These are phyloP conservation scores for Oreochromis mossambicus DNA, from an alignment of 2,797 vertebrate genomes.

Conservation along the genomic window DNA sequence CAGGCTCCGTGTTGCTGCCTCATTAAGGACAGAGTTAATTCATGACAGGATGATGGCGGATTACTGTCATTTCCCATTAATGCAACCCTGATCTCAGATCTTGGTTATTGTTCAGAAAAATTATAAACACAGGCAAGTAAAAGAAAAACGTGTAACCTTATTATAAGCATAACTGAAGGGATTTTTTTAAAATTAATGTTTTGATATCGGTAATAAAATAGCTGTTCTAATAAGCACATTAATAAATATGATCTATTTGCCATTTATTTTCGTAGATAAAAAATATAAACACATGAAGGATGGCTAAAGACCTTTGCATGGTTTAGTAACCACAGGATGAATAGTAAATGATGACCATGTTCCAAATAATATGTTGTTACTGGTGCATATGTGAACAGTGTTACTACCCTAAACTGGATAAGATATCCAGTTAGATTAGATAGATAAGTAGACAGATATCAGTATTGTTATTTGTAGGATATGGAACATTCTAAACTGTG, in stretches of 20 bases:
- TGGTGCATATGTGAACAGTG: neutral
- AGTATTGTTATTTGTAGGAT: neutral
- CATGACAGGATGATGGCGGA: constrained; percentile 15
- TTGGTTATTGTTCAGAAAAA: constrained; percentile 8
- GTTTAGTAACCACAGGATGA: neutral
- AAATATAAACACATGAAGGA: neutral
- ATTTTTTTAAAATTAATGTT: fast-evolving
- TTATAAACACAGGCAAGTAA: constrained; percentile 13
- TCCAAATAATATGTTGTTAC: neutral
- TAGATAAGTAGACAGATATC: neutral
- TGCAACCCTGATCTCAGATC: constrained; percentile 28
- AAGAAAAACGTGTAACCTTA: neutral
- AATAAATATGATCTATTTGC: neutral
- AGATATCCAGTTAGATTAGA: neutral
- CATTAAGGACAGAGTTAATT: constrained; percentile 40
- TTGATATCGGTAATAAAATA: neutral
- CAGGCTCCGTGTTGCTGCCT: constrained; percentile 26
- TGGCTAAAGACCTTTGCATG: neutral
- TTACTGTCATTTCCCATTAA: constrained; percentile 44
- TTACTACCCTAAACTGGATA: neutral
- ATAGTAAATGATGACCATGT: neutral
- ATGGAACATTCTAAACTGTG: neutral
- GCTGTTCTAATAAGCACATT: neutral
- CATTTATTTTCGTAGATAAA: neutral
- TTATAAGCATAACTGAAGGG: neutral